Evolutionary conservation across 2,113 vertebrate genomes (phyloP).

Genomic region (Scalopus aquaticus): DNA sequence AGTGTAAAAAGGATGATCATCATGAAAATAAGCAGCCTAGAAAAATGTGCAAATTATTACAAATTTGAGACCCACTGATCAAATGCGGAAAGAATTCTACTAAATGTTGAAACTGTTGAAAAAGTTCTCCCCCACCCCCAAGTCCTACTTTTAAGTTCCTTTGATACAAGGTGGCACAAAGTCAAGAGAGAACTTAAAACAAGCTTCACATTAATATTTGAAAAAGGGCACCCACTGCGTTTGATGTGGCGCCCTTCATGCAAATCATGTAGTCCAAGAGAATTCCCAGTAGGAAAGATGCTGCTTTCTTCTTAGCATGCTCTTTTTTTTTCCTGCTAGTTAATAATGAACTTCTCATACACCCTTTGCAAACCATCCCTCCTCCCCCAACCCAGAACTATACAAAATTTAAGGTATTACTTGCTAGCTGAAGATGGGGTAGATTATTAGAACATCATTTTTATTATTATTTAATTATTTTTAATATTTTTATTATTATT

Average conservation of each 20-base stretch:
- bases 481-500: slow-evolving; percentile 72
- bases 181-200: slow-evolving; percentile 92
- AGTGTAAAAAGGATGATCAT: slow-evolving; percentile 34
- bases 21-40: slow-evolving; percentile 52
- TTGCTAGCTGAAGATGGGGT: slow-evolving; percentile 83
- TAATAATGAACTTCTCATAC: slow-evolving; percentile 95
- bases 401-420: slow-evolving; percentile 87
- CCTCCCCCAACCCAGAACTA: slow-evolving; percentile 79
- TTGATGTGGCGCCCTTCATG: slow-evolving; percentile 97
- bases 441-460: slow-evolving; percentile 68
- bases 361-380: slow-evolving; percentile 88
- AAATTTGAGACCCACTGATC: slow-evolving; percentile 84
- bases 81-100: slow-evolving; percentile 84
- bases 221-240: slow-evolving; percentile 94
- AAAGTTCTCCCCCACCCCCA: slow-evolving; percentile 85
- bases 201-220: slow-evolving; percentile 96
- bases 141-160: slow-evolving; percentile 90
- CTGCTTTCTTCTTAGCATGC: slow-evolving; percentile 91
- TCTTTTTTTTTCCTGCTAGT: slow-evolving; percentile 87
- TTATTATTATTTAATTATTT: slow-evolving; percentile 63
- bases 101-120: slow-evolving; percentile 88
- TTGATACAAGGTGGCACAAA: slow-evolving; percentile 94
- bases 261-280: slow-evolving; percentile 92
- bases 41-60: slow-evolving; percentile 80
- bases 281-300: slow-evolving; percentile 89